phyloP scores from a whole-genome alignment of 2,113 vertebrate genomes.

The Coptodon bakossiorum region DNA sequence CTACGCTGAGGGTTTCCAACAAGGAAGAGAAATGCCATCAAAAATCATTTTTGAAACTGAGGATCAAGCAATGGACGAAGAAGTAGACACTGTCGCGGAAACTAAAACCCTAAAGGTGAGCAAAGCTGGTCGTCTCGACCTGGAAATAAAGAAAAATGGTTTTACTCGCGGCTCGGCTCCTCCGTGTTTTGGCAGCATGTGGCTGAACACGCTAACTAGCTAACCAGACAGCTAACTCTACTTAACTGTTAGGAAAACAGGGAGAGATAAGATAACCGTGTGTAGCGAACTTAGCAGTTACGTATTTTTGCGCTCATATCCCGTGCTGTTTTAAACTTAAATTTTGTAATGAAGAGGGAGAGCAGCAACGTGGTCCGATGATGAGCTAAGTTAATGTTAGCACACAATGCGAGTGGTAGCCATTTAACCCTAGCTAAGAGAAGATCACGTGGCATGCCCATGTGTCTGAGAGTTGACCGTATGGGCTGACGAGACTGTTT shows the following conservation, averaged over 20 bases:
- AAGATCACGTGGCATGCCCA: background rate
- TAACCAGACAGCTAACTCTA: background rate
- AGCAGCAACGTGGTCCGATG: background rate
- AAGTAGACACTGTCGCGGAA: conserved; percentile 22
- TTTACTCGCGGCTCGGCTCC: background rate
- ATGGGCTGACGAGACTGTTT: background rate
- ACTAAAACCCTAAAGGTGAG: conserved; percentile 48
- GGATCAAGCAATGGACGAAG: conserved; percentile 32
- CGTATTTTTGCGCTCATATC: background rate
- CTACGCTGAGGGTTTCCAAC: conserved; percentile 28
- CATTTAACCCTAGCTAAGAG: background rate
- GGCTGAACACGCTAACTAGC: conserved; percentile 12
- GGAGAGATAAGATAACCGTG: accelerated
- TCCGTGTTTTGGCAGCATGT: conserved; percentile 48
- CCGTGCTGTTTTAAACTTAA: background rate
- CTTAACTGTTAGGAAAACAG: background rate
- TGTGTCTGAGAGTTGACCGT: background rate
- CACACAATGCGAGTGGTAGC: background rate
- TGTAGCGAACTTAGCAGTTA: no score
- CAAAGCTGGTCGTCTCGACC: background rate
- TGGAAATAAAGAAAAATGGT: background rate
- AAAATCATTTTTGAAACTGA: conserved; percentile 51
- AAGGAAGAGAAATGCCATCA: conserved; percentile 58
- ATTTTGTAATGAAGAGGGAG: accelerated
- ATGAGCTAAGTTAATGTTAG: background rate